Conservation (phyloP, 2,888 invertebrate genomes). For the Serrognathus titanus region DNA sequence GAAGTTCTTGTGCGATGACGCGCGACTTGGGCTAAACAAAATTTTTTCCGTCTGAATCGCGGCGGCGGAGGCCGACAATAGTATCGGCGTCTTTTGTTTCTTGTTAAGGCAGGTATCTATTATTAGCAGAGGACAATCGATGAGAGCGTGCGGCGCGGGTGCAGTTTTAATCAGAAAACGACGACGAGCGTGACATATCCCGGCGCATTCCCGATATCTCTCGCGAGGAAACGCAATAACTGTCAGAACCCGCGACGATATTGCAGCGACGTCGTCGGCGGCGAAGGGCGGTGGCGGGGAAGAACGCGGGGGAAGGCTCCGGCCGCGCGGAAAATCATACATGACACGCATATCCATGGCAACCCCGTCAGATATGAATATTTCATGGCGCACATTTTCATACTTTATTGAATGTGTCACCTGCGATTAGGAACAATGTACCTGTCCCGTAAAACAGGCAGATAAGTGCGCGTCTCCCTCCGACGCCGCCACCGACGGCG, state of each 20-base stretch:
- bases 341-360: slow-evolving; percentile 50
- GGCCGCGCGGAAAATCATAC: slow-evolving; percentile 48
- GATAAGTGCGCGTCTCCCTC: slow-evolving; percentile 18
- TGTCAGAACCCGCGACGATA: slow-evolving; percentile 40
- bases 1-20: no score
- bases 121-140: slow-evolving; percentile 14
- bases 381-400: slow-evolving; percentile 53
- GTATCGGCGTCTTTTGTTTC: slow-evolving; percentile 13
- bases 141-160: slow-evolving; percentile 8
- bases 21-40: background rate
- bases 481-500: slow-evolving; percentile 10
- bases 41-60: slow-evolving; percentile 1
- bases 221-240: slow-evolving; percentile 48
- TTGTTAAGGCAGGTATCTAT: slow-evolving; percentile 8
- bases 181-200: slow-evolving; percentile 19
- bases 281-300: slow-evolving; percentile 25
- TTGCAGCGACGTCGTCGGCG: slow-evolving; percentile 15
- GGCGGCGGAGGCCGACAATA: slow-evolving; percentile 1
- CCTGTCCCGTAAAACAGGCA: slow-evolving; percentile 38
- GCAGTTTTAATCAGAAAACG: slow-evolving; percentile 15
- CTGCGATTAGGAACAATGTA: slow-evolving; percentile 52
- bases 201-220: slow-evolving; percentile 30
- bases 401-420: slow-evolving; percentile 54
- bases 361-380: slow-evolving; percentile 49
- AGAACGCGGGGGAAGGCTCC: slow-evolving; percentile 33